A percentile compares a stretch with the other conserved stretches of the same genome.
Evolutionary conservation across 92 coral and sea anemone species (phyloP).

Genomic region (Zoanthus solanderi): DNA sequence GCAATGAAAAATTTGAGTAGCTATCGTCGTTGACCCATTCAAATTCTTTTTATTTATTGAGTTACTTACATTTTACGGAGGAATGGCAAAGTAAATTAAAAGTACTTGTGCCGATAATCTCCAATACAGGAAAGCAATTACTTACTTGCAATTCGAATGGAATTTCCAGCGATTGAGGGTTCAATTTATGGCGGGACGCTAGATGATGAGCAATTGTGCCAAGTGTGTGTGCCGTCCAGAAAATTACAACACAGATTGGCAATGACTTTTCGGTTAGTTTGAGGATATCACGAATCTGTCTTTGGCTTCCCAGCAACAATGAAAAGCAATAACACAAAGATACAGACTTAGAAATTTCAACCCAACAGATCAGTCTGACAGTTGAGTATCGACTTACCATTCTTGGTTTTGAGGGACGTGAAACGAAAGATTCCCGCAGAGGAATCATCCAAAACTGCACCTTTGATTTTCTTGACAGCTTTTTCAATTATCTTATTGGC

Average conservation of each 20-base stretch:
- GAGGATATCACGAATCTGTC: conserved; percentile 14
- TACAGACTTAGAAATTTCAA: conserved; percentile 32
- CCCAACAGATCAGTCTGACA: conserved; percentile 12
- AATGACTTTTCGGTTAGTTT: neutral
- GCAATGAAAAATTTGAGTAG: conserved; percentile 18
- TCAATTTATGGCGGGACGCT: conserved; percentile 42
- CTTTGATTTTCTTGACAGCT: conserved; percentile 68
- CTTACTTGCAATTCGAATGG: conserved; percentile 36
- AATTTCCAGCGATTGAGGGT: conserved; percentile 20
- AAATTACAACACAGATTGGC: neutral
- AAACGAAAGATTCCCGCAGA: conserved; percentile 54
- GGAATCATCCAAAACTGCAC: conserved; percentile 45
- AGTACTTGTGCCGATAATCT: conserved; percentile 37
- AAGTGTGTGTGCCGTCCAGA: neutral
- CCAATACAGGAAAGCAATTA: conserved; percentile 49
- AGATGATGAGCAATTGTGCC: neutral
- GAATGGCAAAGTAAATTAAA: conserved; percentile 43
- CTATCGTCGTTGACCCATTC: neutral
- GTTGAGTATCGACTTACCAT: conserved; percentile 44
- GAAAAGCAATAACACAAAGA: conserved; percentile 16
- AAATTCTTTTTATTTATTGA: conserved; percentile 18
- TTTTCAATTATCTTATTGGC: conserved; percentile 65
- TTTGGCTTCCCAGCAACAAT: conserved; percentile 16
- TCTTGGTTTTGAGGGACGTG: conserved; percentile 25
- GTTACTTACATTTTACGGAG: conserved; percentile 37